A percentile compares a stretch with the other conserved stretches of the same genome.
Conservation (phyloP, 2,113 vertebrate species). For the Bombycilla garrulus region DNA sequence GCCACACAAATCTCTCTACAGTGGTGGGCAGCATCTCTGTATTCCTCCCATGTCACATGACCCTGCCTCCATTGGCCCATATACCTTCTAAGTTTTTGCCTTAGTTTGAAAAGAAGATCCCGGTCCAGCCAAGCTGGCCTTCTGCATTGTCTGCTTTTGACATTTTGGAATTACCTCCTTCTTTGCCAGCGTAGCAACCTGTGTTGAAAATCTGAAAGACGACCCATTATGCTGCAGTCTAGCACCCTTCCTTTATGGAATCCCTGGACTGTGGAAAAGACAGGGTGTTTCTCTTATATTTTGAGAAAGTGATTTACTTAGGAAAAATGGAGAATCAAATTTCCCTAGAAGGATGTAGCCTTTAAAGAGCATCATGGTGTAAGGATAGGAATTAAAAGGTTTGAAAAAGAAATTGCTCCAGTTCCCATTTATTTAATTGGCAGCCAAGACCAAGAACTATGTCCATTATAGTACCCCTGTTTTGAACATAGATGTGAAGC, state of each 20-base stretch:
- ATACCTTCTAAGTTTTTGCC: background rate
- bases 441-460: background rate
- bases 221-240: background rate
- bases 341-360: background rate
- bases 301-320: background rate
- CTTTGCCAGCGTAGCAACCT: background rate
- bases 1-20: background rate
- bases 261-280: background rate
- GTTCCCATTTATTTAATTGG: background rate
- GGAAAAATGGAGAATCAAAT: background rate
- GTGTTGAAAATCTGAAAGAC: background rate
- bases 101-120: background rate
- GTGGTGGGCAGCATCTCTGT: background rate
- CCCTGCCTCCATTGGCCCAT: background rate
- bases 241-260: background rate
- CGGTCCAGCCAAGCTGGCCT: background rate
- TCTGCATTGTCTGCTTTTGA: background rate
- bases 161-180: background rate
- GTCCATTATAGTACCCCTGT: background rate
- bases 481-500: background rate
- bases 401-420: background rate
- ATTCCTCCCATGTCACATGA: background rate
- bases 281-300: fast-evolving
- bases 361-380: background rate
- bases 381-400: background rate